Evolutionary conservation across 2,888 invertebrate genomes (phyloP).

Genomic region (Aphrophora alni): DNA sequence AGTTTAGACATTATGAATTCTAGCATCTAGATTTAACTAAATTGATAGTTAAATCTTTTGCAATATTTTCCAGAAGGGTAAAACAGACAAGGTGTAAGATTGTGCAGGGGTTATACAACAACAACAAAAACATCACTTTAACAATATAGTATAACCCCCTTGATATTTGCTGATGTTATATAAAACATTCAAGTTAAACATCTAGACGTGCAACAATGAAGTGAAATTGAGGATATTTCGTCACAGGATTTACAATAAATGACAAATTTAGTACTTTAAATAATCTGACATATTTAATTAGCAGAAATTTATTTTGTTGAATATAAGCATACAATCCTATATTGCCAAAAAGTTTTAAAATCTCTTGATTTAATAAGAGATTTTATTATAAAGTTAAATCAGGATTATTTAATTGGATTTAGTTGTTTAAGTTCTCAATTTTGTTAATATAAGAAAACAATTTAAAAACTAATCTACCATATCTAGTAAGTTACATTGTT

Average conservation of each 20-base stretch:
- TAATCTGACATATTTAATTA: too few relatives aligned
- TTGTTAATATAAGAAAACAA: too few relatives aligned
- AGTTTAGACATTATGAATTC: background rate
- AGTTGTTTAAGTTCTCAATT: too few relatives aligned
- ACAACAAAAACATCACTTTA: background rate
- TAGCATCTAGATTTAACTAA: constrained; percentile 3
- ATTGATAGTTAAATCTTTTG: background rate
- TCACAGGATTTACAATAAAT: background rate
- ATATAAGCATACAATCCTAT: too few relatives aligned
- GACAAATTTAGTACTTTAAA: too few relatives aligned
- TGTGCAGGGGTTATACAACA: background rate
- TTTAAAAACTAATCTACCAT: too few relatives aligned
- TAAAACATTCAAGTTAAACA: background rate
- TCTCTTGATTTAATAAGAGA: too few relatives aligned
- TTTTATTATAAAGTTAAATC: too few relatives aligned
- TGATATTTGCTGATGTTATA: background rate
- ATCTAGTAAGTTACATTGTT: too few relatives aligned
- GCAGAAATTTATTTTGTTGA: too few relatives aligned
- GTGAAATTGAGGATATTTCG: background rate
- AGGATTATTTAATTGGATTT: too few relatives aligned
- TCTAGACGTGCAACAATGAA: background rate
- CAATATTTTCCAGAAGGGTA: background rate
- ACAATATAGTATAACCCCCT: background rate
- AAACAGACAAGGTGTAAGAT: background rate
- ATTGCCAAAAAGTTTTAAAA: too few relatives aligned